Percentiles rank a stretch among this genome's conserved stretches.
phyloP scores from a whole-genome alignment of 2,888 invertebrate species.

The Epirrita christyi region DNA sequence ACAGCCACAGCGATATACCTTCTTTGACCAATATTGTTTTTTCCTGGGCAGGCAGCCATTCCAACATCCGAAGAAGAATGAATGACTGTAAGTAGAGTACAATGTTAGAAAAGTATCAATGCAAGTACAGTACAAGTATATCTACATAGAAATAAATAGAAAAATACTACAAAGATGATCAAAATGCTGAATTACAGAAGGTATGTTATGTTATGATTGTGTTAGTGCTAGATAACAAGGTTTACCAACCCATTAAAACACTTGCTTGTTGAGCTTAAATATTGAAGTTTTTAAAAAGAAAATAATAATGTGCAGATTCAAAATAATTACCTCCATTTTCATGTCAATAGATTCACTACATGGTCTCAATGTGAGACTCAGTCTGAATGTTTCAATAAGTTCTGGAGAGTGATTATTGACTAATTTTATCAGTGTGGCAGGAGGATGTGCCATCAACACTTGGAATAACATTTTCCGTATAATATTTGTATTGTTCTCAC shows the following conservation, averaged over 20 bases:
- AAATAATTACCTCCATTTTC: slow-evolving; percentile 45
- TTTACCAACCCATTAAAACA: no score
- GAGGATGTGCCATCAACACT: slow-evolving; percentile 57
- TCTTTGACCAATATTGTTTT: slow-evolving; percentile 61
- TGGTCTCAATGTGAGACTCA: slow-evolving; percentile 12
- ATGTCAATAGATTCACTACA: not conserved
- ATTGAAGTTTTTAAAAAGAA: no score
- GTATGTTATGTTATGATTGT: no score
- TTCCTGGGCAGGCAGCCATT: slow-evolving; percentile 58
- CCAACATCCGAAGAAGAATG: slow-evolving; percentile 54
- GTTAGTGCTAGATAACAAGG: no score
- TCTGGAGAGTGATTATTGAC: slow-evolving; percentile 43
- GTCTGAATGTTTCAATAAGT: slow-evolving; percentile 51
- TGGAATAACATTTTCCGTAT: slow-evolving; percentile 11
- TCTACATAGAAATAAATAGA: no score
- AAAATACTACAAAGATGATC: no score
- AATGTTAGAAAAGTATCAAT: not conserved
- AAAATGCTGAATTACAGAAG: no score
- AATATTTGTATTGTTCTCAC: slow-evolving; percentile 4
- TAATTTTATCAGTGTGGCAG: slow-evolving; percentile 46
- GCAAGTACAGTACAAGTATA: no score
- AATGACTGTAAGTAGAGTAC: slow-evolving; percentile 37
- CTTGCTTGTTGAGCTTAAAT: no score
- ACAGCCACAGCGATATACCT: slow-evolving; percentile 76
- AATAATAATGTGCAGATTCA: not conserved